A percentile compares a stretch with the other conserved stretches of the same genome.
phyloP scores from a whole-genome alignment of 2,113 vertebrate genomes.

The Oryzias woworae region DNA sequence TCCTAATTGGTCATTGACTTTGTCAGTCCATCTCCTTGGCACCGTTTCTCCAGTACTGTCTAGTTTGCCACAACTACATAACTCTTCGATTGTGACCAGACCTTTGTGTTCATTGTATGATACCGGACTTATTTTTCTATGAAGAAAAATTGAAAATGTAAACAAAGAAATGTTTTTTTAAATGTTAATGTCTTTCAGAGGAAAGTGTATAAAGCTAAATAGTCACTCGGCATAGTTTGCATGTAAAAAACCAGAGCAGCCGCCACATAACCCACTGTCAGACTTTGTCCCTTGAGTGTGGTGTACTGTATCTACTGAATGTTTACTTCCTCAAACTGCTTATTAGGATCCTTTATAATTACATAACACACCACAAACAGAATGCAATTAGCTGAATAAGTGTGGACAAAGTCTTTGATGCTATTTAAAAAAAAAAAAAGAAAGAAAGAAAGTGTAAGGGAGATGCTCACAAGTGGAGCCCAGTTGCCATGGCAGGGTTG shows the following conservation, averaged over 20 bases:
- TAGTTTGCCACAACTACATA: no score
- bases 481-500: slow-evolving; percentile 75
- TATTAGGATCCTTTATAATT: slow-evolving; percentile 36
- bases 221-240: slow-evolving; percentile 2
- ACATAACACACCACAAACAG: slow-evolving; percentile 27
- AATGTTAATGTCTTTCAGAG: no score
- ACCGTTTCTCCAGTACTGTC: no score
- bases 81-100: no score
- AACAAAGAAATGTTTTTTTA: no score
- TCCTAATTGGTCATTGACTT: no score
- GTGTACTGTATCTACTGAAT: not conserved
- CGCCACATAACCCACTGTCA: slow-evolving; percentile 9
- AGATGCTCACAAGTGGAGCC: slow-evolving; percentile 53
- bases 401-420: slow-evolving; percentile 58
- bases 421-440: slow-evolving; percentile 51
- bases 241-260: slow-evolving; percentile 1
- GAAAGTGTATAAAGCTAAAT: slow-evolving; percentile 5
- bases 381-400: slow-evolving; percentile 44
- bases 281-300: slow-evolving; percentile 22
- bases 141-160: no score
- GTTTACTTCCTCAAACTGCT: slow-evolving; percentile 26
- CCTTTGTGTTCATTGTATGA: no score
- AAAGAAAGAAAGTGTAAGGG: slow-evolving; percentile 64
- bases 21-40: no score
- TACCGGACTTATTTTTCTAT: no score